Base-by-base conservation (phyloP, 2,113 vertebrate genomes). In the Microtus richardsoni region DNA sequence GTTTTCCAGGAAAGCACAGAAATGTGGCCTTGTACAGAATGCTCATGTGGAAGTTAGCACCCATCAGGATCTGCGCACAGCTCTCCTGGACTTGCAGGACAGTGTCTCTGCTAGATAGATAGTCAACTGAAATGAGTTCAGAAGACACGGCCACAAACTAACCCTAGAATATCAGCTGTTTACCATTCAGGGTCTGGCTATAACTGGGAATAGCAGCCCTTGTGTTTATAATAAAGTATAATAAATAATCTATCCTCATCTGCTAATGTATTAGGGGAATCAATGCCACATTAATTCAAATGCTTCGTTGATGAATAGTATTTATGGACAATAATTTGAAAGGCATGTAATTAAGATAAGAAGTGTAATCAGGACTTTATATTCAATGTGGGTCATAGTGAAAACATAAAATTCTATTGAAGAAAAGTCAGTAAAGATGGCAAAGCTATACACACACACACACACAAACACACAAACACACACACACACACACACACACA, bases 211-310 rank as follows among this genome's bases (percentile, higher is more conserved):
- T 41, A 90, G 12, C 7, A 82, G 13, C 58, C 92, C 92, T 73
- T 79, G 19, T 74, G 73, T 93, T 96, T 91, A n/a, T n/a, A n/a
- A n/a, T 88, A 84, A 93, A 39, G 85, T 62, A 68, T 19, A 83
- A 16, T 90, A 93, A 84, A 90, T 47, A 94, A 77, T 28, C 52
- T 80, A 8, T 66, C 22, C 21, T 75, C 60, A 94, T 75, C 44
- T 82, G 49, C 30, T 70, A 75, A 71, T 58, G 66, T 70, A 44
- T 36, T 71, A 14, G 10, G 75, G 94, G 58, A 95, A 94, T 16
- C 74, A 90, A 77, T 70, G 26, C 10, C 71, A 26, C 60, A 41
- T 60, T 91, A 88, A 52, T 41, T 94, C 83, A 94, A 95, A 93
- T 49, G 26, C 39, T 66, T 64, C 16, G 1, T 74, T 41, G 14